Percentiles rank a stretch among this genome's conserved stretches.
phyloP scores from a whole-genome alignment of 2,888 invertebrate genomes.

The Drosophila recens region DNA sequence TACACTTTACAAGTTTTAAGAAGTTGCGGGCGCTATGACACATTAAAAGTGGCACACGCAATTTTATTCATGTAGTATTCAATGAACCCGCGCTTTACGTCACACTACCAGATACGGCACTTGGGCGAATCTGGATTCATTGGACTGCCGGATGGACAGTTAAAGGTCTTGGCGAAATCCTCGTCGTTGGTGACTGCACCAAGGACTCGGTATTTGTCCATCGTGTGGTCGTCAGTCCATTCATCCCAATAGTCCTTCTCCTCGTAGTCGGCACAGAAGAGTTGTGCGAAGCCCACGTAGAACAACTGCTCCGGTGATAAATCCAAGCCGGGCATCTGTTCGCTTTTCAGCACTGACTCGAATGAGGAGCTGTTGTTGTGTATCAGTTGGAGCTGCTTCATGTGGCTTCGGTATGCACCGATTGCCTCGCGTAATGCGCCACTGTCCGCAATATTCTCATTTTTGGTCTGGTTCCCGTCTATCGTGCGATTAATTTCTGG shows the following conservation, averaged over 20 bases:
- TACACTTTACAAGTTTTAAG: too few species aligned
- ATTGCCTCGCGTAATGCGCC: constrained; percentile 79
- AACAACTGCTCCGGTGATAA: constrained; percentile 82
- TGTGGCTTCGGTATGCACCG: constrained; percentile 72
- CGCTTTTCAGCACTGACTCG: constrained; percentile 45
- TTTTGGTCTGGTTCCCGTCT: constrained; percentile 76
- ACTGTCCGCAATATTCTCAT: constrained; percentile 83
- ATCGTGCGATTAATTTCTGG: constrained; percentile 81
- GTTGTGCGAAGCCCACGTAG: constrained; percentile 81
- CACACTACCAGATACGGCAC: constrained; percentile 78
- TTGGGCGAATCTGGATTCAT: constrained; percentile 78
- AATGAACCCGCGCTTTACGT: constrained; percentile 24
- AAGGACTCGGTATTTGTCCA: constrained; percentile 82
- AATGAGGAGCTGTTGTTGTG: constrained; percentile 10
- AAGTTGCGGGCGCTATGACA: too few species aligned
- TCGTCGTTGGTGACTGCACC: constrained; percentile 80
- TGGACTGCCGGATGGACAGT: constrained; percentile 74
- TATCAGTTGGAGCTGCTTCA: constrained; percentile 51
- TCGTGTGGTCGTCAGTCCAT: constrained; percentile 72
- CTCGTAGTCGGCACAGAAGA: constrained; percentile 82
- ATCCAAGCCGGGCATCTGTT: constrained; percentile 81
- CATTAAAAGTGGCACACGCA: too few species aligned
- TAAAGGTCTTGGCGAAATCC: constrained; percentile 77
- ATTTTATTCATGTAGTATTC: background rate
- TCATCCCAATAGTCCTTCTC: constrained; percentile 82